Evolutionary conservation across 2,888 invertebrate species (phyloP), one percentile per base, ranked within the genome.

Genomic region (Catocala nupta): DNA sequence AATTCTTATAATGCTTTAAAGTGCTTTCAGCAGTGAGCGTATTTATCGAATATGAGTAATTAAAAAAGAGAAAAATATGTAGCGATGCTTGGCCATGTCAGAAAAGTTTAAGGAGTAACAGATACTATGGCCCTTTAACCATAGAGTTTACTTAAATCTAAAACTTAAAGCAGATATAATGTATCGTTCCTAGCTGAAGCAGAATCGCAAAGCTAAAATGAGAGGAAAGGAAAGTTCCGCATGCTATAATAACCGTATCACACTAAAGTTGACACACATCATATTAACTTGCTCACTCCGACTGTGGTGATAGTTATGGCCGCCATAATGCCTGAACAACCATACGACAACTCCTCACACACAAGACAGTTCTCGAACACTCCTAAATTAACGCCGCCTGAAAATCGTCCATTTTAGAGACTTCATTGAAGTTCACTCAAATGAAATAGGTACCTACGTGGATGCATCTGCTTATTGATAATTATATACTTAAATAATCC

Each of bases 251-350:
- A 95, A 94, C 51, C 96, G 89, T 53, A 96, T 78, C 39, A 59
- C 44, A 16, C 54, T 16, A 60, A 51, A 61, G 6, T 47, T 59
- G 62, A 4, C 59, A 74, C 63, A 65, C 59, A 51, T 49, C 62
- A 64, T 25, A 68, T 58, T 61, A 67, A 59, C 25, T 55, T 71
- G 81, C 89, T 89, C 84, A 88, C 86, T 89, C 94, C 89, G 54
- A 99, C 95, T 48, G 96, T 96, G 81, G 97, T 98, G 63, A 96
- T 97, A 94, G 96, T 97, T 61, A 99, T 90, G 5, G 98, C 98
- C n/a, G 99, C 98, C 95, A 96, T 96, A 54, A 98, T 96, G 57
- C 98, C 99, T 44, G 98, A 96, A 88, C 99, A 99, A 47, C 98
- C 99, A 89, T 97, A 99, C 2, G 97, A 97, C 50, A 98, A 81